Conservation (phyloP, 2,888 invertebrate species). For the Leptopilina drosophilae region DNA sequence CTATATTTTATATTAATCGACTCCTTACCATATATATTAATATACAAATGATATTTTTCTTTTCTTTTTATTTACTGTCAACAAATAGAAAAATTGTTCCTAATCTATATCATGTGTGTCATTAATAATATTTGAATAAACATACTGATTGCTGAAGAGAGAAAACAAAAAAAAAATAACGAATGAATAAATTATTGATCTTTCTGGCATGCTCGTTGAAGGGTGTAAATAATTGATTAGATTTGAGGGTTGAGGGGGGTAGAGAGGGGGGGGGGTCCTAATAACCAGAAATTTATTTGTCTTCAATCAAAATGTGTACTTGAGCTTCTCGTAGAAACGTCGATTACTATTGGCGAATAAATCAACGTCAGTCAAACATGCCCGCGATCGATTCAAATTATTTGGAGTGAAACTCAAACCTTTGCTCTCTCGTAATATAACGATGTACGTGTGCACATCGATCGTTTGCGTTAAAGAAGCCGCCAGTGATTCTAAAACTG, state of each 20-base stretch:
- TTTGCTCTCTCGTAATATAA: constrained; percentile 20
- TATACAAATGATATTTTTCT: no score
- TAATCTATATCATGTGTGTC: not conserved
- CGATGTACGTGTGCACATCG: constrained; percentile 23
- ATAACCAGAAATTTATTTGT: constrained; percentile 36
- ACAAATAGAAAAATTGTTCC: not conserved
- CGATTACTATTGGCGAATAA: constrained; percentile 30
- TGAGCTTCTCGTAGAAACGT: constrained; percentile 20
- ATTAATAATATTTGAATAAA: no score
- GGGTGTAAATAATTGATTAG: constrained; percentile 23
- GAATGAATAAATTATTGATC: constrained; percentile 7
- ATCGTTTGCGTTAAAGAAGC: constrained; percentile 20
- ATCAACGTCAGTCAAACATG: constrained; percentile 37
- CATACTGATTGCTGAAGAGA: not conserved
- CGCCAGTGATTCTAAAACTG: not conserved
- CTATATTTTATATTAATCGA: no score
- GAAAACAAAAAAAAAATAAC: not conserved
- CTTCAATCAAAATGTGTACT: constrained; percentile 35
- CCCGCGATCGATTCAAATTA: constrained; percentile 30
- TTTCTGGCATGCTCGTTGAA: not conserved
- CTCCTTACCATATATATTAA: no score
- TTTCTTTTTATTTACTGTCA: not conserved
- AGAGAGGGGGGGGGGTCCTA: not conserved
- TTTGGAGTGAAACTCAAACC: constrained; percentile 24
- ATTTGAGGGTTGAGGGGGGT: not conserved